Percentiles rank a stretch among this genome's conserved stretches.
Conservation (phyloP, 2,797 vertebrate species). For the Vipera latastei region DNA sequence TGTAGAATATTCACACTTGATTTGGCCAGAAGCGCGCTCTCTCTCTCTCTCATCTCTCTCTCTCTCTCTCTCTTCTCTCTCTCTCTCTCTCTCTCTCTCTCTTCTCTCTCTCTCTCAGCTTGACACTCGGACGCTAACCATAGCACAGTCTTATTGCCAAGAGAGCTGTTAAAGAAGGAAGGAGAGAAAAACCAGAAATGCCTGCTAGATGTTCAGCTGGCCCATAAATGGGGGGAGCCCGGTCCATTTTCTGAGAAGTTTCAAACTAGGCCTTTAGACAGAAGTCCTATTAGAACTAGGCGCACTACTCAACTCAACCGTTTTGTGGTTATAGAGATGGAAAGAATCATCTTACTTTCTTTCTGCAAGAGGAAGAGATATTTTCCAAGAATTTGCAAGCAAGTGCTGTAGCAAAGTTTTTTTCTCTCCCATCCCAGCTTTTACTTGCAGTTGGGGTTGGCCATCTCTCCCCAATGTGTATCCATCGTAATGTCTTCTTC, state of each 20-base stretch:
- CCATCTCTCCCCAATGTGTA: background rate
- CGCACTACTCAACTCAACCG: background rate
- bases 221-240: background rate
- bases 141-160: slow-evolving; percentile 44
- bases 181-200: slow-evolving; percentile 33
- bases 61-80: background rate
- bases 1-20: too few relatives aligned
- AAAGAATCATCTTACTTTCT: background rate
- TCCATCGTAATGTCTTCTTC: background rate
- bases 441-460: background rate
- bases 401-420: background rate
- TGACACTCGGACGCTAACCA: slow-evolving; percentile 49
- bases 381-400: background rate
- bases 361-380: background rate
- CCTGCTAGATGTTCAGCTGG: slow-evolving; percentile 34
- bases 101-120: background rate
- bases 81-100: too few relatives aligned
- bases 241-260: background rate
- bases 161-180: slow-evolving; percentile 52
- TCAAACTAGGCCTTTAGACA: background rate
- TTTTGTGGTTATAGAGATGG: background rate
- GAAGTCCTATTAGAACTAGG: background rate
- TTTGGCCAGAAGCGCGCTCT: too few relatives aligned
- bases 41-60: too few relatives aligned
- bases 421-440: background rate